Percentiles rank a stretch among this genome's conserved stretches.
phyloP scores from a whole-genome alignment of 2,888 invertebrate genomes.

The Rambutsinella grinnellia region DNA sequence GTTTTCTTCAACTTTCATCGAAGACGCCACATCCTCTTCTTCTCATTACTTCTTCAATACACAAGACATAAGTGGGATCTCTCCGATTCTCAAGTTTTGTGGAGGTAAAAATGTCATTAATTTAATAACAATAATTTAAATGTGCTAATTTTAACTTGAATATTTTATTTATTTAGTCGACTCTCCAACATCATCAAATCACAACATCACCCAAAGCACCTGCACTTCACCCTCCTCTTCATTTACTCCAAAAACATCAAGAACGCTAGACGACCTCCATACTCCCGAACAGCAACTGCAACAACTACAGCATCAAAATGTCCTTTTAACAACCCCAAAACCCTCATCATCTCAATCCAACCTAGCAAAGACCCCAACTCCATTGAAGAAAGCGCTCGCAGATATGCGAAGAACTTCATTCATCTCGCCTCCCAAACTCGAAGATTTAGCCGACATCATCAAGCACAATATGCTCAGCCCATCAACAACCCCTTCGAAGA shows the following conservation, averaged over 20 bases:
- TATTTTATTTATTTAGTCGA: background rate
- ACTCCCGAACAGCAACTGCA: too few relatives aligned
- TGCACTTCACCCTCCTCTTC: background rate
- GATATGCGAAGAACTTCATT: slow-evolving; percentile 72
- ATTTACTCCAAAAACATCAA: background rate
- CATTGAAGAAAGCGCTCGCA: slow-evolving; percentile 92
- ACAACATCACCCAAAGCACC: background rate
- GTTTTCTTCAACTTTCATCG: slow-evolving; percentile 15
- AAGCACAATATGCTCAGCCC: slow-evolving; percentile 24
- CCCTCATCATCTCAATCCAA: background rate
- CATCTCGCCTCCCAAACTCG: slow-evolving; percentile 68
- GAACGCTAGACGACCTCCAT: background rate
- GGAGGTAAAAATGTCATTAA: background rate
- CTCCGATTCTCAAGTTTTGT: slow-evolving; percentile 17
- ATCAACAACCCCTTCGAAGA: slow-evolving; percentile 8
- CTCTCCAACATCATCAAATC: background rate
- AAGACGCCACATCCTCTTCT: background rate
- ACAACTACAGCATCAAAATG: background rate
- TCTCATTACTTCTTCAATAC: background rate
- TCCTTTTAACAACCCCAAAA: slow-evolving; percentile 13
- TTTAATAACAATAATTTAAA: background rate
- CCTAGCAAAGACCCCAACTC: slow-evolving; percentile 86
- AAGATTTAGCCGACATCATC: slow-evolving; percentile 66
- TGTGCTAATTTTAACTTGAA: background rate
- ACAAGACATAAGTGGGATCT: slow-evolving; percentile 11